Evolutionary conservation across 2,113 vertebrate species (phyloP), one percentile per base, ranked within the genome.

Genomic region (Ophthalmolycus amberensis): DNA sequence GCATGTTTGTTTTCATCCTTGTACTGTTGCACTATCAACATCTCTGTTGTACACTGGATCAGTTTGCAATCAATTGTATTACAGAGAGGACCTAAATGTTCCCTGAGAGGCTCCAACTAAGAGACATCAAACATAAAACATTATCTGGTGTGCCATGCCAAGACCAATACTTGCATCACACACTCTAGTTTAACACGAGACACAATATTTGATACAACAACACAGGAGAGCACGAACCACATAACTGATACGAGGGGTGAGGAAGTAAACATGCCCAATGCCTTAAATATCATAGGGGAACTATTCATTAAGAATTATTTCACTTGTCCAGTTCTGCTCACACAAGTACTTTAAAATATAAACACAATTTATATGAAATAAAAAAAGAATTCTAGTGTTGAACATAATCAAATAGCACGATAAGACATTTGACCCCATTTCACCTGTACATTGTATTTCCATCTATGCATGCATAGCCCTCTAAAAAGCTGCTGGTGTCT

Each of bases 121-220:
- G 59, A 54, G 38, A 58, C 72, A 75, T 25, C 29, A 46, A 70
- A 77, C 70, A 74, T 14, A 6, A 42, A 80, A 67, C 62, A 77
- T 37, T 54, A 54, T 34, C 62, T 18, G 66, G 34, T 65, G 8
- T 29, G 3, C 32, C 18, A 44, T 62, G 77, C 60, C 77, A 80
- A 77, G 34, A 72, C 42, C 46, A 81, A 69, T 27, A 79, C 75
- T 79, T 63, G 73, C 69, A 71, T 75, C 75, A 83, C 60, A 67
- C 18, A 20, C 15, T 27, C n/a, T 18, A 42, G 27, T 32, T 11
- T 25, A 34, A 72, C 22, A 29, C 20, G 9, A 34, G 25, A 65
- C 27, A 68, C 8, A 29, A 50, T 25, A 46, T 37, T 38, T 54
- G 15, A 56, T 64, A 44, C 1, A 71, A 38, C 46, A 50, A 38